Evolutionary conservation across 2,888 invertebrate species (phyloP).

Genomic region (Tinea pellionella): DNA sequence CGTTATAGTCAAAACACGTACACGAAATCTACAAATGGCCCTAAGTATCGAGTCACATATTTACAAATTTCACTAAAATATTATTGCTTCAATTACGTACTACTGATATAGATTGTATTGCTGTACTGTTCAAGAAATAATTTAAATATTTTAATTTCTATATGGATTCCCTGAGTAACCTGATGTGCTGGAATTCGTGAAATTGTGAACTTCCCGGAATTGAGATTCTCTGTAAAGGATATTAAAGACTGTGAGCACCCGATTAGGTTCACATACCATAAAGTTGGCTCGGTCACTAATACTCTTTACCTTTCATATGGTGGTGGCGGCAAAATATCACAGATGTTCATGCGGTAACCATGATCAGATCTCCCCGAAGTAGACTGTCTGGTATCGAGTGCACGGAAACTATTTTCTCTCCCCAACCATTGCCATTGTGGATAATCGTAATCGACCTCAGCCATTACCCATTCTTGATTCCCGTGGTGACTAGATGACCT

Average conservation of each 20-base stretch:
- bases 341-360: constrained; percentile 60
- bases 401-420: constrained; percentile 56
- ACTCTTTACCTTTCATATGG: constrained; percentile 55
- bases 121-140: neutral
- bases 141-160: constrained; percentile 41
- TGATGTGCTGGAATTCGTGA: constrained; percentile 55
- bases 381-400: constrained; percentile 43
- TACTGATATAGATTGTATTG: constrained; percentile 46
- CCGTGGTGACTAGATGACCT: constrained; percentile 58
- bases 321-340: constrained; percentile 56
- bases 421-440: constrained; percentile 64
- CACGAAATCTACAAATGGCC: constrained; percentile 15
- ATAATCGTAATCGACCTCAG: constrained; percentile 61
- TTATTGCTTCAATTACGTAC: constrained; percentile 62
- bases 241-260: constrained; percentile 12
- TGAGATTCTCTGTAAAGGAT: constrained; percentile 50
- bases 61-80: constrained; percentile 44
- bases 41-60: constrained; percentile 28
- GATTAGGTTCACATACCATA: neutral
- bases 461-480: constrained; percentile 52
- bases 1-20: constrained; percentile 55
- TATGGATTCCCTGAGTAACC: constrained; percentile 59
- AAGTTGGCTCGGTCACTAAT: neutral
- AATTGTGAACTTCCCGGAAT: constrained; percentile 52
- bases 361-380: constrained; percentile 46